Conservation (phyloP, 2,888 invertebrate species). For the Ephialtes manifestator region DNA sequence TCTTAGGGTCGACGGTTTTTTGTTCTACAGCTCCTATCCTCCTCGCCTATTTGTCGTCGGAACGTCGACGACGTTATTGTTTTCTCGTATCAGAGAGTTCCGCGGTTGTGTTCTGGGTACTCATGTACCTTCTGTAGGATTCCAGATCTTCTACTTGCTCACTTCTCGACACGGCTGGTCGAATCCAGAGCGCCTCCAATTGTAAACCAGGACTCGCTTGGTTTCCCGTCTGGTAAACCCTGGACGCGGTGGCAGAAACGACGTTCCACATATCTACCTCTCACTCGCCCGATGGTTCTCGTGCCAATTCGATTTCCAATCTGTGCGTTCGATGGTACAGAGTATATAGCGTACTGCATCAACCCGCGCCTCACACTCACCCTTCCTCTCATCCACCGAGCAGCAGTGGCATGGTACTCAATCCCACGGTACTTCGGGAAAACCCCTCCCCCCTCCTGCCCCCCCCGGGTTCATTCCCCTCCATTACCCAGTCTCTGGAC, state of each 20-base stretch:
- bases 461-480: constrained; percentile 66
- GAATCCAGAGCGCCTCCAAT: constrained; percentile 67
- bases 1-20: constrained; percentile 51
- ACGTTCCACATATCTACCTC: constrained; percentile 24
- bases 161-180: constrained; percentile 63
- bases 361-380: constrained; percentile 51
- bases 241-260: constrained; percentile 49
- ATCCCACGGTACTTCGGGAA: constrained; percentile 63
- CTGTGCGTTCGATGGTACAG: constrained; percentile 64
- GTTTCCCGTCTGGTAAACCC: constrained; percentile 69
- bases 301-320: constrained; percentile 71
- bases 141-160: constrained; percentile 35
- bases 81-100: constrained; percentile 58
- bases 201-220: constrained; percentile 68
- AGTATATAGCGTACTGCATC: constrained; percentile 58
- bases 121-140: constrained; percentile 39
- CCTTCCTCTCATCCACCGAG: constrained; percentile 44
- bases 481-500: constrained; percentile 69
- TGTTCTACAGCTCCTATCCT: constrained; percentile 49
- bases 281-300: constrained; percentile 53
- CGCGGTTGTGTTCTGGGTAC: background rate
- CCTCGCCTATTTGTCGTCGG: constrained; percentile 60
- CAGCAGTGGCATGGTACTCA: constrained; percentile 60
- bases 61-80: constrained; percentile 64
- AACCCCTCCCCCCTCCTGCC: background rate